These are phyloP conservation scores for Drosophila repleta DNA, from an alignment of 1,140 invertebrate species.

Conservation along the genomic window DNA sequence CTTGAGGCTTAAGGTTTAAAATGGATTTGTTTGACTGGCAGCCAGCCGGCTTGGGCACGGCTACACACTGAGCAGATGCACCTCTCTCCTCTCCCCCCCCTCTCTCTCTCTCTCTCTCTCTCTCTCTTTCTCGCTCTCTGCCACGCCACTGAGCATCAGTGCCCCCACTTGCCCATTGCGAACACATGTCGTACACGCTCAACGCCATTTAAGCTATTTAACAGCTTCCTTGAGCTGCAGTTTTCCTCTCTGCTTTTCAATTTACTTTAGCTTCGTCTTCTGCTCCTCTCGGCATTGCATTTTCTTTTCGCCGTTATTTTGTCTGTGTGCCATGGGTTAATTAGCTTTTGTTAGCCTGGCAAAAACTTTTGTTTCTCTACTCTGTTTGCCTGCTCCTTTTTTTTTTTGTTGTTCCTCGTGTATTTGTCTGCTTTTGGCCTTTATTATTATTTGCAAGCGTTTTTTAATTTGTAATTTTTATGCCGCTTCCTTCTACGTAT, in stretches of 20 bases:
- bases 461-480: conserved; percentile 69
- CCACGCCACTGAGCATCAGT: neutral
- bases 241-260: conserved; percentile 56
- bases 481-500: conserved; percentile 35
- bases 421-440: conserved; percentile 37
- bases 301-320: conserved; percentile 26
- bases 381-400: conserved; percentile 1
- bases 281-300: conserved; percentile 32
- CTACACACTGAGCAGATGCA: conserved; percentile 35
- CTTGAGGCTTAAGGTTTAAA: conserved; percentile 70
- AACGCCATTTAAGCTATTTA: conserved; percentile 71
- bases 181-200: conserved; percentile 66
- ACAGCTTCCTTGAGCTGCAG: conserved; percentile 62
- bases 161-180: conserved; percentile 12
- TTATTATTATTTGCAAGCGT: conserved; percentile 69
- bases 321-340: conserved; percentile 60
- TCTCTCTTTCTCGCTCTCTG: no score
- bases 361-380: conserved; percentile 35
- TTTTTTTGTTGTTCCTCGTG: conserved; percentile 15
- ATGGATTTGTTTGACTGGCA: conserved; percentile 76
- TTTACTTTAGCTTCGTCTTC: conserved; percentile 48
- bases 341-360: conserved; percentile 63
- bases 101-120: no score
- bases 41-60: conserved; percentile 67
- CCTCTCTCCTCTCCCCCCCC: neutral